phyloP scores from a whole-genome alignment of 2,797 vertebrate species.

The Martes flavigula region DNA sequence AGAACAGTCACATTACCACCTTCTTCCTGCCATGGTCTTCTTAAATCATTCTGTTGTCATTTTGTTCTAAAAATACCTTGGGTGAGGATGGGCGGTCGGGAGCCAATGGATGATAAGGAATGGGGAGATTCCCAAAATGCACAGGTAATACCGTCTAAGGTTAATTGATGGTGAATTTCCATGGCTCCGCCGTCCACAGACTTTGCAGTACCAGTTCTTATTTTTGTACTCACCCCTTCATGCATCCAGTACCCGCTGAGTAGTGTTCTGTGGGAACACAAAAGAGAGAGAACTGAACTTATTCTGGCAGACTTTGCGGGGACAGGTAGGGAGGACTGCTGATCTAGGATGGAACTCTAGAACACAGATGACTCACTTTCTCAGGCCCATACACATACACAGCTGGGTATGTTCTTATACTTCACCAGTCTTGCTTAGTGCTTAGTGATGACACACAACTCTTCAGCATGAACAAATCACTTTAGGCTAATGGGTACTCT shows the following conservation, averaged over 20 bases:
- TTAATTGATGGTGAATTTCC: not conserved
- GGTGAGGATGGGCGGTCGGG: not conserved
- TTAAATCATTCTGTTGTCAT: not conserved
- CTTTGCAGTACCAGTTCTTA: not conserved
- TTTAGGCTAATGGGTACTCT: not conserved
- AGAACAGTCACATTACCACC: not conserved
- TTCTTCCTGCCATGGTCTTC: not conserved
- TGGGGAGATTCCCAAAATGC: not conserved
- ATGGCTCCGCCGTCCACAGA: not conserved
- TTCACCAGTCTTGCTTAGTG: fast-evolving
- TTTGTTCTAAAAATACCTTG: conserved; percentile 51
- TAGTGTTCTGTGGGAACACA: not conserved
- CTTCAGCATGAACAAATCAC: not conserved
- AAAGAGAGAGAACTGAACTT: not conserved
- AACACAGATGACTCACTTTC: not conserved
- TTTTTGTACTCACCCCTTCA: not conserved
- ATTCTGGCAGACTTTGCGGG: not conserved
- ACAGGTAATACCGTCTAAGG: not conserved
- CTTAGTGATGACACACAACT: not conserved
- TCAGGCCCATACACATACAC: not conserved
- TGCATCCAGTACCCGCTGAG: not conserved
- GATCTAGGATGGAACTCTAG: not conserved
- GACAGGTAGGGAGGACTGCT: fast-evolving
- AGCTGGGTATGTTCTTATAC: fast-evolving
- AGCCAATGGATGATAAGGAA: not conserved